Conservation (phyloP, 2,888 invertebrate genomes). For the Metellina segmentata region DNA sequence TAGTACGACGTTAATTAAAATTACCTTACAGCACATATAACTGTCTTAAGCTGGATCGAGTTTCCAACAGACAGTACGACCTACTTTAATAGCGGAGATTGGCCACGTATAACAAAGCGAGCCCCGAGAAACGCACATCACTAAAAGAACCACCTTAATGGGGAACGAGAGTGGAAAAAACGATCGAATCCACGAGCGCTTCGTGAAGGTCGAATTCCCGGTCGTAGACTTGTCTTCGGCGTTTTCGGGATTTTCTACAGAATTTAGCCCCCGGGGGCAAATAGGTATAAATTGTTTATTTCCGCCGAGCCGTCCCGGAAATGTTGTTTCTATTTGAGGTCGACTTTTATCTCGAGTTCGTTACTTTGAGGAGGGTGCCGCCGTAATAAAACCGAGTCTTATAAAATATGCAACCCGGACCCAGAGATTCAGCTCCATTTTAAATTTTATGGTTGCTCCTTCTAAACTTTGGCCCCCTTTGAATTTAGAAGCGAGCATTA, state of each 20-base stretch:
- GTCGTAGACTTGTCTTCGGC: neutral
- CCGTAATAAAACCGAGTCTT: slow-evolving; percentile 30
- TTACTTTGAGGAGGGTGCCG: neutral
- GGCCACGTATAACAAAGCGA: neutral
- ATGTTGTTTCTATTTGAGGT: slow-evolving; percentile 47
- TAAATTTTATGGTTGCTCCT: neutral
- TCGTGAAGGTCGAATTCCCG: neutral
- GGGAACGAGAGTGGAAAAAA: neutral
- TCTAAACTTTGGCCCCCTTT: neutral
- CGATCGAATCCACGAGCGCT: neutral
- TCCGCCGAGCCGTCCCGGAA: slow-evolving; percentile 13
- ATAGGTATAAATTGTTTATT: slow-evolving; percentile 59
- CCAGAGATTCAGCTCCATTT: neutral
- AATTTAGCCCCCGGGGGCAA: slow-evolving; percentile 18
- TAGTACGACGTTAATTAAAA: too few species aligned
- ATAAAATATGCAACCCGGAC: slow-evolving; percentile 35
- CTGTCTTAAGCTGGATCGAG: too few species aligned
- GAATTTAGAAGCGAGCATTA: neutral
- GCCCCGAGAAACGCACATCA: neutral
- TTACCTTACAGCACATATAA: too few species aligned
- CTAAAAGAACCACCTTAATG: neutral
- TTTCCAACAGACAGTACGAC: neutral
- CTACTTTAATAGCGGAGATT: neutral
- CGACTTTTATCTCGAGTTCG: slow-evolving; percentile 14
- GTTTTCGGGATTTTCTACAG: slow-evolving; percentile 1